Conservation (phyloP, 1,140 invertebrate genomes). For the Bombus ignitus region DNA sequence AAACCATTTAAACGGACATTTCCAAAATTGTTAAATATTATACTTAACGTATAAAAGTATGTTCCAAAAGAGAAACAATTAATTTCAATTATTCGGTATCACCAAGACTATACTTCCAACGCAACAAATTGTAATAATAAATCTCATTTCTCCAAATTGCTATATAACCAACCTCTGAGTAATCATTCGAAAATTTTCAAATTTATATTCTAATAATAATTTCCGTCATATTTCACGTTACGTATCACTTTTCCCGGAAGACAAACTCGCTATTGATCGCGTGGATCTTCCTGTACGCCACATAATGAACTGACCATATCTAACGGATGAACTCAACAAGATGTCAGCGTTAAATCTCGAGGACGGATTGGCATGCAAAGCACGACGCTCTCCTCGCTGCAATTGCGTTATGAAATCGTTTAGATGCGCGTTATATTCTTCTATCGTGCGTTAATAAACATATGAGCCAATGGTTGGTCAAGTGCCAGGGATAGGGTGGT, state of each 20-base stretch:
- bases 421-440: conserved; percentile 49
- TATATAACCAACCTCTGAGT: not conserved
- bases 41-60: too few relatives aligned
- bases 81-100: too few relatives aligned
- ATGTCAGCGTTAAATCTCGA: conserved; percentile 5
- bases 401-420: conserved; percentile 48
- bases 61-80: too few relatives aligned
- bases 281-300: not conserved
- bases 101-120: too few relatives aligned
- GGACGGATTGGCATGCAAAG: conserved; percentile 7
- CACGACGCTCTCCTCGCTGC: conserved; percentile 26
- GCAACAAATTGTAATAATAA: too few relatives aligned
- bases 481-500: conserved; percentile 51
- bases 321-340: not conserved
- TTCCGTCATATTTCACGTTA: not conserved
- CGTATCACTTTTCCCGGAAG: not conserved
- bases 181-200: not conserved
- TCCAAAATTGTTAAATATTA: too few relatives aligned
- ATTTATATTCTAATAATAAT: not conserved
- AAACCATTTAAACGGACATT: not conserved
- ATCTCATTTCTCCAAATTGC: not conserved
- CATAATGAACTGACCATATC: not conserved
- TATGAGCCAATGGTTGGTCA: conserved; percentile 45
- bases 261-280: not conserved
- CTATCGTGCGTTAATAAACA: conserved; percentile 53